phyloP scores from a whole-genome alignment of 2,888 invertebrate genomes.

The Phrixothrix hirtus region DNA sequence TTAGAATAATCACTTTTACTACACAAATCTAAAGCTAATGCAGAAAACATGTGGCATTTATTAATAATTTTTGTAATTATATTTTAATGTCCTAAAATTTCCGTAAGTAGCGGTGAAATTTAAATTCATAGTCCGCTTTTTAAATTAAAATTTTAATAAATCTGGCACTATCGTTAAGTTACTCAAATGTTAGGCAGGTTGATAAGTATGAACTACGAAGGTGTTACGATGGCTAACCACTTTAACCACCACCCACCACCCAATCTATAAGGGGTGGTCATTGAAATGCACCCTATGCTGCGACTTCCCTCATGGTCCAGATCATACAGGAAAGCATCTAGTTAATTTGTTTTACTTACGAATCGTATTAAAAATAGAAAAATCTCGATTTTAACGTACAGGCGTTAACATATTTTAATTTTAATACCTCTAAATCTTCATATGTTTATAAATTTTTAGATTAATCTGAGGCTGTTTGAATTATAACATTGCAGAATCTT shows the following conservation, averaged over 20 bases:
- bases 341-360: too few relatives aligned
- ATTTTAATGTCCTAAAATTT: conserved; percentile 22
- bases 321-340: conserved; percentile 26
- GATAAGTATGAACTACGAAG: conserved; percentile 44
- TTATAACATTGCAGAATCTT: too few relatives aligned
- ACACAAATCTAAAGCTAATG: conserved; percentile 37
- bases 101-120: conserved; percentile 1
- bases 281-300: conserved; percentile 39
- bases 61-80: neutral
- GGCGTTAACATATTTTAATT: too few relatives aligned
- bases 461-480: too few relatives aligned
- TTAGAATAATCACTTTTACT: conserved; percentile 19
- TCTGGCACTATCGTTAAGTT: too few relatives aligned
- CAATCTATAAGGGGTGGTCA: conserved; percentile 45
- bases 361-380: too few relatives aligned
- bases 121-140: too few relatives aligned
- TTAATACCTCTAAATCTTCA: too few relatives aligned
- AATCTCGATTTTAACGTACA: too few relatives aligned
- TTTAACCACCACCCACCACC: conserved; percentile 48
- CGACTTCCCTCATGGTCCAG: conserved; percentile 42
- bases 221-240: conserved; percentile 44
- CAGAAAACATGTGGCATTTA: conserved; percentile 41
- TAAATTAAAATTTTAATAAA: too few relatives aligned
- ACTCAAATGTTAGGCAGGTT: conserved; percentile 35
- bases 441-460: too few relatives aligned